phyloP scores from a whole-genome alignment of 1,140 invertebrate species.

The Zeugodacus cucurbitae region DNA sequence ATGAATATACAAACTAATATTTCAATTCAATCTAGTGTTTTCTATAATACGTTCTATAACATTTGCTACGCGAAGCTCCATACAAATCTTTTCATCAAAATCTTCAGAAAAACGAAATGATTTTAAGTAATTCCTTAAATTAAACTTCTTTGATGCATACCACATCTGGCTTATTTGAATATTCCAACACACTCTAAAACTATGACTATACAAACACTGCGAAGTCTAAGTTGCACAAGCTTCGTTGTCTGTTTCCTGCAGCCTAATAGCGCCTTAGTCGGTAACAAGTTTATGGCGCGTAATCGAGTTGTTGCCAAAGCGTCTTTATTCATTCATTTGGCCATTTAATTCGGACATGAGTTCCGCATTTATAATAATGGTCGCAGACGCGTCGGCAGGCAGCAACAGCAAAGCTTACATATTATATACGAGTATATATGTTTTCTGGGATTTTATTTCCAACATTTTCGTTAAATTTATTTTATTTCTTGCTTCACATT shows the following conservation, averaged over 20 bases:
- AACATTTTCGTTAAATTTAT: background rate
- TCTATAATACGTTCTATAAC: too few relatives aligned
- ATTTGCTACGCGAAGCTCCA: too few relatives aligned
- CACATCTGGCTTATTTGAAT: too few relatives aligned
- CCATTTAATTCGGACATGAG: slow-evolving; percentile 38
- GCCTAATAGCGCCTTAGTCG: background rate
- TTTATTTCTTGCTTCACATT: background rate
- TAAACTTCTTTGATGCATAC: too few relatives aligned
- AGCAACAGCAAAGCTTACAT: background rate
- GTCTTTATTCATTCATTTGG: slow-evolving; percentile 26
- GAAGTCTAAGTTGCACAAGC: background rate
- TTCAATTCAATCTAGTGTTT: too few relatives aligned
- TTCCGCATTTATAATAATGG: slow-evolving; percentile 20
- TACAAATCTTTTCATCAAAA: too few relatives aligned
- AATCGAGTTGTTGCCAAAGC: background rate
- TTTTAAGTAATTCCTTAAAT: background rate
- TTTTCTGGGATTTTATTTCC: background rate
- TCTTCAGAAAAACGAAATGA: too few relatives aligned
- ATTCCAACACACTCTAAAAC: background rate
- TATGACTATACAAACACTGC: too few relatives aligned
- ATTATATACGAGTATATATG: background rate
- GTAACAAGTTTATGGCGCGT: background rate
- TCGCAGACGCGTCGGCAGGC: background rate
- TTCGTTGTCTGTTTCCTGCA: background rate
- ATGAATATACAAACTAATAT: too few relatives aligned